Evolutionary conservation across 2,113 vertebrate species (phyloP).

Genomic region (Laterallus jamaicensis): DNA sequence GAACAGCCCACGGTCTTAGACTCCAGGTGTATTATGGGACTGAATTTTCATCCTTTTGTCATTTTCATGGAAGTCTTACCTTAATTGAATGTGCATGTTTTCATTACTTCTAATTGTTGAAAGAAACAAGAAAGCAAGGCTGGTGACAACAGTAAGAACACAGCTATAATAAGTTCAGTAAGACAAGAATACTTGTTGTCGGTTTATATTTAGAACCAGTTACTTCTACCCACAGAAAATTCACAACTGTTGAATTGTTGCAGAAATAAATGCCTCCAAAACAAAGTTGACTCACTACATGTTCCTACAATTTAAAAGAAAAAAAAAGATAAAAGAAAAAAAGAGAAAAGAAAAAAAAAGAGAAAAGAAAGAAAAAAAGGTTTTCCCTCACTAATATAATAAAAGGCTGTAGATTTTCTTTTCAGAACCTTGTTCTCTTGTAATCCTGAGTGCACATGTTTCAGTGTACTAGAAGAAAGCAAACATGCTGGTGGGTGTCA

Average conservation of each 20-base stretch:
- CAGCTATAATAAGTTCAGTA: constrained; percentile 36
- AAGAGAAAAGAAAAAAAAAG: not conserved
- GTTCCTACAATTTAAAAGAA: not conserved
- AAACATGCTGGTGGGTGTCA: not conserved
- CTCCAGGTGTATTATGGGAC: not conserved
- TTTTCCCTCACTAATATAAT: not conserved
- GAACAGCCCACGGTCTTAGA: not conserved
- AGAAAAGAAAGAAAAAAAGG: not conserved
- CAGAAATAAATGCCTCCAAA: constrained; percentile 62
- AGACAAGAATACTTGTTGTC: constrained; percentile 36
- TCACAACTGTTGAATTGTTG: constrained; percentile 47
- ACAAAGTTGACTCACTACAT: not conserved
- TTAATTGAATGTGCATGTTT: constrained; percentile 27
- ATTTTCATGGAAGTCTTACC: constrained; percentile 19
- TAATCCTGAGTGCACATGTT: accelerated
- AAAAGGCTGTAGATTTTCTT: not conserved
- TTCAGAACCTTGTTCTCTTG: not conserved
- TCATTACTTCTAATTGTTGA: constrained; percentile 52
- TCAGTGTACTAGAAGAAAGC: not conserved
- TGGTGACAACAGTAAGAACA: constrained; percentile 55
- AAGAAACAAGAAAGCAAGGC: constrained; percentile 64
- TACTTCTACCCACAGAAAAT: constrained; percentile 62
- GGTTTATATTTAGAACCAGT: constrained; percentile 64
- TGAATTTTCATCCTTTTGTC: not conserved
- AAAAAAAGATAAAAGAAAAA: not conserved